phyloP scores from a whole-genome alignment of 2,888 invertebrate genomes.

The Eupsilia transversa region DNA sequence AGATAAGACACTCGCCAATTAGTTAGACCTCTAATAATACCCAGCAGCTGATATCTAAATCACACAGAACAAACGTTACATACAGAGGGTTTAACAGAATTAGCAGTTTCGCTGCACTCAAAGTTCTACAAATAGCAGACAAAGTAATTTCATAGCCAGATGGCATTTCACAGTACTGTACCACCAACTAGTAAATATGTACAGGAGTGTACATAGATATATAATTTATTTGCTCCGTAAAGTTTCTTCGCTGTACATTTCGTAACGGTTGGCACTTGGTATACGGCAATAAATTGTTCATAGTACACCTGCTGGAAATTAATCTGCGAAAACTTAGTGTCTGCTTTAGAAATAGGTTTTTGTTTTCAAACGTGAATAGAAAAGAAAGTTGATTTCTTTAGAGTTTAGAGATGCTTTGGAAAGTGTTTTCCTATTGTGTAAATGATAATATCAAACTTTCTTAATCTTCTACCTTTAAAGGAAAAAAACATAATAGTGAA shows the following conservation, averaged over 20 bases:
- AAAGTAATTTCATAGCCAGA: slow-evolving; percentile 66
- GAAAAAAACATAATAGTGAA: neutral
- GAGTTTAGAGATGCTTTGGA: neutral
- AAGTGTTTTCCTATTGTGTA: neutral
- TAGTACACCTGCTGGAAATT: slow-evolving; percentile 61
- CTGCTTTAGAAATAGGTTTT: slow-evolving; percentile 33
- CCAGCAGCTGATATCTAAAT: slow-evolving; percentile 21
- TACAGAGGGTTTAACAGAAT: slow-evolving; percentile 41
- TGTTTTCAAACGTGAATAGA: slow-evolving; percentile 28
- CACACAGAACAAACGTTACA: slow-evolving; percentile 6
- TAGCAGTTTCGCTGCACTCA: slow-evolving; percentile 58
- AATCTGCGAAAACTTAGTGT: slow-evolving; percentile 46
- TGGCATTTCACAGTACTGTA: slow-evolving; percentile 62
- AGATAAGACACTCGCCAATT: neutral
- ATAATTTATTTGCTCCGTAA: slow-evolving; percentile 65
- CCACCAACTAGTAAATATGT: slow-evolving; percentile 60
- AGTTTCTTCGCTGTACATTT: slow-evolving; percentile 63
- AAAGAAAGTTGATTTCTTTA: slow-evolving; percentile 16
- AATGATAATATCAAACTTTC: neutral
- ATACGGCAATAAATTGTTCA: slow-evolving; percentile 55
- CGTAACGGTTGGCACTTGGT: slow-evolving; percentile 51
- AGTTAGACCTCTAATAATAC: neutral
- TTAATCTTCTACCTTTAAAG: neutral
- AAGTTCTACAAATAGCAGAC: slow-evolving; percentile 58
- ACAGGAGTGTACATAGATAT: slow-evolving; percentile 42